phyloP scores from a whole-genome alignment of 2,797 vertebrate species.

The Tenualosa ilisha region DNA sequence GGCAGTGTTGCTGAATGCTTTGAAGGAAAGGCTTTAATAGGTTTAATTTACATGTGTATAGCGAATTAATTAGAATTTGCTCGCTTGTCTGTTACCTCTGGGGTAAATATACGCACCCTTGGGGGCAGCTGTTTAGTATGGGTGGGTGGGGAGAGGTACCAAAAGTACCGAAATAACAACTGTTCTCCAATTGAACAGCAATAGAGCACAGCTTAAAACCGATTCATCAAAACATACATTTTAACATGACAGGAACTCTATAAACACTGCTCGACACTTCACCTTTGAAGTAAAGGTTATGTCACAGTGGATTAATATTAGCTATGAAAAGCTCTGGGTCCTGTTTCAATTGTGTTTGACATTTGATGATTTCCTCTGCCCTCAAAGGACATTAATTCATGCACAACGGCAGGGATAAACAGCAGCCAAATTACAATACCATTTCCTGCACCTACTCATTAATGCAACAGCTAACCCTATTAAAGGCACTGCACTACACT shows the following conservation, averaged over 20 bases:
- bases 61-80: conserved; percentile 15
- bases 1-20: background rate
- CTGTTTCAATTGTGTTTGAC: background rate
- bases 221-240: background rate
- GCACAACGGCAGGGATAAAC: conserved; percentile 9
- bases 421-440: conserved; percentile 18
- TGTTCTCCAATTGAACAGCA: background rate
- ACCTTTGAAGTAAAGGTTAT: conserved; percentile 4
- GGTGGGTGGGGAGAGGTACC: background rate
- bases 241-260: background rate
- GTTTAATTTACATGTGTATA: conserved; percentile 22
- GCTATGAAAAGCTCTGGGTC: background rate
- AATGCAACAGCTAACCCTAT: conserved; percentile 24
- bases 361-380: conserved; percentile 5
- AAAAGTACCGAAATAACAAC: conserved; percentile 3
- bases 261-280: background rate
- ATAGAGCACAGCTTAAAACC: background rate
- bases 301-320: background rate
- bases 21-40: conserved; percentile 20
- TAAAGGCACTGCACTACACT: conserved; percentile 14
- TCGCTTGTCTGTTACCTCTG: conserved; percentile 18
- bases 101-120: background rate
- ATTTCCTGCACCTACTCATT: conserved; percentile 20
- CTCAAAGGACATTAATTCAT: conserved; percentile 20
- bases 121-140: conserved; percentile 4